Base-by-base conservation (phyloP, 1,140 invertebrate species). In the Rhyacophila brunnea region DNA sequence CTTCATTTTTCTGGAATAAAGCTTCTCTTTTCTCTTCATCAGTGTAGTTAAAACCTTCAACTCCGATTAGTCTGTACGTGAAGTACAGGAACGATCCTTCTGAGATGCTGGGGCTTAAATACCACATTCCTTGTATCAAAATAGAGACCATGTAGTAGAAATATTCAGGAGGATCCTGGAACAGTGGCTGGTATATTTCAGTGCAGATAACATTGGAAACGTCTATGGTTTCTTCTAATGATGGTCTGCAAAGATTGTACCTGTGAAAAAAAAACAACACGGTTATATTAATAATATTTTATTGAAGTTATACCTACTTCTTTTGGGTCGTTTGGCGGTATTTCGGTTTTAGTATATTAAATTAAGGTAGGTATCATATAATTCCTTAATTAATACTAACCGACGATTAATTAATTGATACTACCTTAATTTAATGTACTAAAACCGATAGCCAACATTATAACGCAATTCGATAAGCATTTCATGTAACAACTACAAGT, bases 171-270 rank as follows among this genome's bases (percentile, higher is more conserved):
- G 79, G 78, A 23, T 74, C 70, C 17, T 69, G 64, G n/a, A 82
- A 40, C 10, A 66, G 69, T 0, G 78, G 78, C 0, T 67, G 70
- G 60, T 69, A 80, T 0, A 80, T 72, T n/a, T 75, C 65, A 0
- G 73, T 69, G 1, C 67, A 57, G 1, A 83, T 52, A 2, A 71
- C 60, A 15, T 72, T 60, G 42, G 74, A 79, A 0, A 78, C 71
- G 64, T 73, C 61, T 1, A 66, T 67, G 0, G 80, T 80, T 51
- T 81, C 78, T 4, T 74, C 68, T 0, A 73, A 36, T 15, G 69
- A 74, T n/a, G 71, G 71, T 5, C 74, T 68, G 61, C 76, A 80
- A 6, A 87, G 68, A 65, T 87, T 87, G 69, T 81, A 85, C 47
- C 81, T 82, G 70, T 18, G 51, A 64, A 51, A 51, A 50, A 51